Conservation (phyloP, 2,113 vertebrate genomes). For the Heptranchias perlo region DNA sequence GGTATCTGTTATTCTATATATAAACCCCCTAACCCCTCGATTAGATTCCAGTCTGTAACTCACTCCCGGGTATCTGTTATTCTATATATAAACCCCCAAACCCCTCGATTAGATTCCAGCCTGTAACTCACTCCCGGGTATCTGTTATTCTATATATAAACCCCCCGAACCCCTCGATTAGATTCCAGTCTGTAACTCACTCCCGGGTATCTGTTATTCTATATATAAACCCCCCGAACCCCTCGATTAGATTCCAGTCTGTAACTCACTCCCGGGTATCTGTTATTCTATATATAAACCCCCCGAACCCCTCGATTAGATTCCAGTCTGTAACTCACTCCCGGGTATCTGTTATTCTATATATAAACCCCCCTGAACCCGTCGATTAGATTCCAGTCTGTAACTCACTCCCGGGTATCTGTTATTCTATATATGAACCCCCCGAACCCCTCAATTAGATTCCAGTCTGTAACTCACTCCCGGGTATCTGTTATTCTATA, state of each 20-base stretch:
- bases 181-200: no score
- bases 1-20: no score
- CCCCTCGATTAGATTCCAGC: no score
- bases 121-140: no score
- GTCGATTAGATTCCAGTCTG: neutral
- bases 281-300: neutral
- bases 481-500: no score
- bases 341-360: neutral
- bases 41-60: no score
- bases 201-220: neutral
- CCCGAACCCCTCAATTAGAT: no score
- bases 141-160: no score
- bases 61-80: no score
- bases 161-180: neutral
- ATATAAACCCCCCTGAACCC: neutral
- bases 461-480: no score
- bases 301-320: neutral
- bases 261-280: neutral
- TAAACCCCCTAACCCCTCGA: no score
- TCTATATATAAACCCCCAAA: no score
- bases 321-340: neutral
- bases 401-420: neutral
- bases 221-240: neutral
- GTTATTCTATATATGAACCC: neutral
- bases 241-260: neutral